Evolutionary conservation across 2,888 invertebrate genomes (phyloP), one percentile per base, ranked within the genome.

Genomic region (Ophioninae sp.): DNA sequence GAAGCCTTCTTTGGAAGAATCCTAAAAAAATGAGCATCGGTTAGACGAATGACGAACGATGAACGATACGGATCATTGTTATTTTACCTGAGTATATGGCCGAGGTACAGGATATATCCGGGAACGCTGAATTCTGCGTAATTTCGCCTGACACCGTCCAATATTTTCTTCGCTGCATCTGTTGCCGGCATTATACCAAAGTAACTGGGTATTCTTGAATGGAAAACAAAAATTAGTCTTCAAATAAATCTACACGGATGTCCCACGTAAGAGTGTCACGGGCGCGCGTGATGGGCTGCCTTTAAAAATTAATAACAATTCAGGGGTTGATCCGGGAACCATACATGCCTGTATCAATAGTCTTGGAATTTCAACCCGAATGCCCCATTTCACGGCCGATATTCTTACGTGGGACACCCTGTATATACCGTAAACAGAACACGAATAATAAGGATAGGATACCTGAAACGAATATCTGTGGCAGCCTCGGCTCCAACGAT

Each of bases 121-220:
- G 96, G 96, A 10, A 96, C 94, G 59, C 95, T 95, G 37, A 95
- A 94, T 89, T 95, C 95, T 6, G 94, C 93, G 86, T 95, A 94
- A 90, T 95, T 95, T 64, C 95, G 93, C 10, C 95, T 93, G 3
- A 96, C 95, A 39, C 95, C 95, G 62, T 95, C 94, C 21, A 96
- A 91, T 72, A 96, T 95, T 73, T 93, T 93, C 65, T 89, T 90
- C 0, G 95, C 96, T 7, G 95, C 95, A 64, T 94, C 93, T 1
- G 91, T 89, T 0, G 95, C 94, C 44, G 95, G 94, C 87, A 95
- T 94, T 10, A 95, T 95, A 10, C 95, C 95, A 87, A 95, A 95
- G 88, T 95, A 95, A 88, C 95, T 95, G 6, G 95, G 95, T 89
- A 96, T 95, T 88, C 95, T 95, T 91, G 2, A 91, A 91, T 20